Conservation (phyloP, 2,113 vertebrate species). For the Centrocercus urophasianus region DNA sequence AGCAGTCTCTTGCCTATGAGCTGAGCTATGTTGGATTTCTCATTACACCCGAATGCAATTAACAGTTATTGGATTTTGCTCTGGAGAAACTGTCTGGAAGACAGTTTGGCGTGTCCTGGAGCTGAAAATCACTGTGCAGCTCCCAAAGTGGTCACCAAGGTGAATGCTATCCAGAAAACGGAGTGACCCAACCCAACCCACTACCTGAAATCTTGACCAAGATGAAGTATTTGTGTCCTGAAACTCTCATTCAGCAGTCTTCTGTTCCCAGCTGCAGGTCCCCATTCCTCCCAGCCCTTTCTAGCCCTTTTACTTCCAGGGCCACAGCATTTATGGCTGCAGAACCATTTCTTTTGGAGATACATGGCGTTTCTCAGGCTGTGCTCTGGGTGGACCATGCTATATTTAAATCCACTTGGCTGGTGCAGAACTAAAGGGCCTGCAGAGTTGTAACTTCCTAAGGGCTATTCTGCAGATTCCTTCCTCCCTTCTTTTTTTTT, state of each 20-base stretch:
- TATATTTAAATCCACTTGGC: conserved; percentile 59
- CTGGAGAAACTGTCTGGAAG: neutral
- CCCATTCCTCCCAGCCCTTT: neutral
- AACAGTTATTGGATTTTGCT: neutral
- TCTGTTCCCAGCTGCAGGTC: neutral
- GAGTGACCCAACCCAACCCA: neutral
- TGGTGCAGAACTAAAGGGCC: conserved; percentile 39
- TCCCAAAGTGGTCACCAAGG: neutral
- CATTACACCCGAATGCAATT: neutral
- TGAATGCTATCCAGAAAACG: neutral
- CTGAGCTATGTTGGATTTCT: neutral
- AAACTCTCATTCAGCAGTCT: neutral
- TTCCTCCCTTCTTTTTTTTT: conserved; percentile 30
- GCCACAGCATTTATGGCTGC: neutral
- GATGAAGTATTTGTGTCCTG: neutral
- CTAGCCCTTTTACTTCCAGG: neutral
- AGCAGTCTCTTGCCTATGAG: neutral
- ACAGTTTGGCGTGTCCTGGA: neutral
- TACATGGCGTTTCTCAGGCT: neutral
- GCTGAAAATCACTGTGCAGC: neutral
- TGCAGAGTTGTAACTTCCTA: conserved; percentile 57
- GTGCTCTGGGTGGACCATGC: neutral
- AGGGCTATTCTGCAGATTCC: conserved; percentile 55
- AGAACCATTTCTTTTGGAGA: neutral
- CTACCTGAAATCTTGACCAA: neutral